Evolutionary conservation across 1,140 invertebrate genomes (phyloP).

Genomic region (Tribolium madens): DNA sequence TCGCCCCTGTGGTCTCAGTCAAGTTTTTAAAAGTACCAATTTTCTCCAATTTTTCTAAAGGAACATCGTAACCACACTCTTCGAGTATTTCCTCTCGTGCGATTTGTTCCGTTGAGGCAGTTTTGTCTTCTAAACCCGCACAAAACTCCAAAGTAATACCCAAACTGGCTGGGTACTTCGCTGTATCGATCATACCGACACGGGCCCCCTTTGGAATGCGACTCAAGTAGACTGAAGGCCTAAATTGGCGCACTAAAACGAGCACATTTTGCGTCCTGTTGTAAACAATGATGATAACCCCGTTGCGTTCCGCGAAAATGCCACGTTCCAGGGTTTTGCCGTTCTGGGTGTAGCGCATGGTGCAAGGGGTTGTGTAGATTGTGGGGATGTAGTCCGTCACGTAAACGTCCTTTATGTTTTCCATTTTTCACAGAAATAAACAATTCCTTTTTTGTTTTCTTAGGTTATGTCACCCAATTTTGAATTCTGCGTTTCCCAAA

Average conservation of each 20-base stretch:
- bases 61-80: conserved; percentile 94
- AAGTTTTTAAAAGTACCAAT: conserved; percentile 75
- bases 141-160: conserved; percentile 93
- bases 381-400: conserved; percentile 56
- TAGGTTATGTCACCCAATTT: neutral
- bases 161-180: conserved; percentile 77
- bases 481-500: too few relatives aligned
- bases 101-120: conserved; percentile 80
- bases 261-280: conserved; percentile 82
- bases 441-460: neutral
- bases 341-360: conserved; percentile 64
- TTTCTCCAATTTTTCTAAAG: conserved; percentile 74
- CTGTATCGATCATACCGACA: conserved; percentile 72
- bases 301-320: conserved; percentile 76
- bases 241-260: conserved; percentile 91
- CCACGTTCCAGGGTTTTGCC: conserved; percentile 75
- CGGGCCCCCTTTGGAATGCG: conserved; percentile 69
- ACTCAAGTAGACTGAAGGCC: conserved; percentile 82
- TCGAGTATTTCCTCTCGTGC: conserved; percentile 90
- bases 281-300: conserved; percentile 86
- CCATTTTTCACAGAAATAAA: conserved; percentile 48
- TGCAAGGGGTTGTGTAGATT: conserved; percentile 57
- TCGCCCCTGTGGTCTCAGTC: conserved; percentile 80
- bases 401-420: conserved; percentile 53
- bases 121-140: conserved; percentile 94